A percentile compares a stretch with the other conserved stretches of the same genome.
Evolutionary conservation across 2,797 vertebrate species (phyloP).

Genomic region (Tarsius wallacei): DNA sequence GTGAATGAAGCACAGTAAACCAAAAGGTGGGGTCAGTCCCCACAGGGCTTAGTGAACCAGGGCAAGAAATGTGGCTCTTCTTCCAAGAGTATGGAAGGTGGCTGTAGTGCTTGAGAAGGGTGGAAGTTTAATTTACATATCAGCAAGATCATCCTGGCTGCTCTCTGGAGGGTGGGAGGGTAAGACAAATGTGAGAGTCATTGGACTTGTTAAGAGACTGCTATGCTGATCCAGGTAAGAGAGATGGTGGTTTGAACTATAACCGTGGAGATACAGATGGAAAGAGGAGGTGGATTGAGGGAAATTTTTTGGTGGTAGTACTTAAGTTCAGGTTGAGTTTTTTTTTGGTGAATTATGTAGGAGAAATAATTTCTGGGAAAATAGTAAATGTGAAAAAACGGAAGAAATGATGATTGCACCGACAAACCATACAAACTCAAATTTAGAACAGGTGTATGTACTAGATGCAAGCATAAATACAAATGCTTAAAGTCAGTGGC

Average conservation of each 20-base stretch:
- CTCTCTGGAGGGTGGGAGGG: background rate
- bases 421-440: background rate
- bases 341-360: background rate
- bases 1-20: background rate
- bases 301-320: background rate
- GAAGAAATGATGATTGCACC: background rate
- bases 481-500: background rate
- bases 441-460: background rate
- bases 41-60: background rate
- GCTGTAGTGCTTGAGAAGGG: background rate
- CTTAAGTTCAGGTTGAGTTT: constrained; percentile 11
- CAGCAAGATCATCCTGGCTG: background rate
- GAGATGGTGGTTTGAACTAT: background rate
- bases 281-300: background rate
- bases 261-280: background rate
- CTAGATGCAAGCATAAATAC: background rate
- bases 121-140: background rate
- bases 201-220: background rate
- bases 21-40: background rate
- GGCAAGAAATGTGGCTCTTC: background rate
- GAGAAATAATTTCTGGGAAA: constrained; percentile 22
- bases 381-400: background rate
- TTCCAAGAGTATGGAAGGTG: background rate
- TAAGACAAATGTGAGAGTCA: background rate
- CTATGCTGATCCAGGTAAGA: background rate